Base-by-base conservation (phyloP, 2,888 invertebrate genomes). In the Andrena bucephala region DNA sequence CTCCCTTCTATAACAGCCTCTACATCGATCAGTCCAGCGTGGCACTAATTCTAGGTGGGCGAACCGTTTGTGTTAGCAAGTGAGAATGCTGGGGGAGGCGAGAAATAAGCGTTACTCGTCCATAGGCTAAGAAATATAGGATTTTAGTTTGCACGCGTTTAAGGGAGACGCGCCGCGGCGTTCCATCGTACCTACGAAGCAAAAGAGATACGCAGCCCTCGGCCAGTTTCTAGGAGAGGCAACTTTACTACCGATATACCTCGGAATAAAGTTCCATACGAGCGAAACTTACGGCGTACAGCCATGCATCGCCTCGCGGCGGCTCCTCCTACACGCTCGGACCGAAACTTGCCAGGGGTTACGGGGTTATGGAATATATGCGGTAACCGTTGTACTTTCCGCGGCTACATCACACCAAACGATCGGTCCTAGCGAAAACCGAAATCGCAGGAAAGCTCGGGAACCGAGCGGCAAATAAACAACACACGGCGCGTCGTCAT, bases 261-360 rank as follows among this genome's bases (percentile, higher is more conserved):
- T 13, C 20, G 57, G 42, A 65, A 65, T 70, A 76, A 76, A 76
- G 76, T 76, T 76, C 42, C 63, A 3, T 52, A 63, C 57, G 65
- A 70, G 70, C 33, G 65, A 27, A 77, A 77, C 70, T 77, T 77
- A 70, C 31, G 68, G 57, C 54, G 31, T 31, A 54, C 7, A 31
- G 57, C 20, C 70, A 50, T 52, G 76, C n/a, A 77, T 69, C 70
- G 42, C 20, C 27, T 60, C 27, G 3, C 27, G 3, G 16, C 13
- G 16, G 42, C 42, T 42, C 42, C 42, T 42, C 42, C 52, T 52
- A n/a, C 42, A 54, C 36, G 65, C 52, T 76, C 54, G 52, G 36
- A 63, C 54, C 54, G 57, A 76, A 76, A 70, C 65, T 76, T 76
- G 24, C 76, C 70, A 29, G 24, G 65, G 76, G 70, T 63, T 76